These are phyloP conservation scores for Paratrypauchen microcephalus DNA, from an alignment of 2,797 vertebrate genomes.

Conservation along the genomic window DNA sequence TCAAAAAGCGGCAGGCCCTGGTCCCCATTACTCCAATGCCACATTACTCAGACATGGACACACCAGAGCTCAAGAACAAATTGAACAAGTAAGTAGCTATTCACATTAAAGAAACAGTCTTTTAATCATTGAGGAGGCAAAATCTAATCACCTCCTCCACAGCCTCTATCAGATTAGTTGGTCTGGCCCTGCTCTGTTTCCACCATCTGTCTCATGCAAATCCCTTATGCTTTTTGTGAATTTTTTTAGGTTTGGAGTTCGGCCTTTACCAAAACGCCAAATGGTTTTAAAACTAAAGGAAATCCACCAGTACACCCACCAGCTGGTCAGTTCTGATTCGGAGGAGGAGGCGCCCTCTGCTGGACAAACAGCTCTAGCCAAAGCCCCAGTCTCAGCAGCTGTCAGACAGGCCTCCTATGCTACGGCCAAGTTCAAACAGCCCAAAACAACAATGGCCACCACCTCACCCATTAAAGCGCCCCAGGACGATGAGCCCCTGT, in stretches of 20 bases:
- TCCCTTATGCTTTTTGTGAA: background rate
- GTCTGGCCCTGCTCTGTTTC: slow-evolving; percentile 11
- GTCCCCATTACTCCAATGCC: slow-evolving; percentile 90
- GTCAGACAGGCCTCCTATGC: slow-evolving; percentile 8
- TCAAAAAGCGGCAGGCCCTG: slow-evolving; percentile 54
- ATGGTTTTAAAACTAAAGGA: slow-evolving; percentile 97
- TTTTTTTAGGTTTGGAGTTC: slow-evolving; percentile 86
- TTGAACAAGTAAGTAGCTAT: slow-evolving; percentile 82
- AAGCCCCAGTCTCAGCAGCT: slow-evolving; percentile 16
- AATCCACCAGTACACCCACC: slow-evolving; percentile 97
- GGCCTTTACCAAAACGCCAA: slow-evolving; percentile 90
- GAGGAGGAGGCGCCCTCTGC: slow-evolving; percentile 68
- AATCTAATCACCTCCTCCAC: slow-evolving; percentile 29
- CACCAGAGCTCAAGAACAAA: slow-evolving; percentile 89
- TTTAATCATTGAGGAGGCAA: slow-evolving; percentile 23
- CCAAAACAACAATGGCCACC: slow-evolving; percentile 43
- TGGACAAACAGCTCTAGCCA: slow-evolving; percentile 9
- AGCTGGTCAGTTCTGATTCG: slow-evolving; percentile 79
- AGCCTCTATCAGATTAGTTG: slow-evolving; percentile 20
- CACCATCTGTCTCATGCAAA: background rate
- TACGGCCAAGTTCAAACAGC: slow-evolving; percentile 62
- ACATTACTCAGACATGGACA: slow-evolving; percentile 92
- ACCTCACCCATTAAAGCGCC: slow-evolving; percentile 34
- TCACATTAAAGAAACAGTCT: background rate
- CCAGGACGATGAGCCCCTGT: slow-evolving; percentile 54